These are phyloP conservation scores for Dinomys branickii DNA, from an alignment of 2,113 vertebrate genomes.

Conservation along the genomic window DNA sequence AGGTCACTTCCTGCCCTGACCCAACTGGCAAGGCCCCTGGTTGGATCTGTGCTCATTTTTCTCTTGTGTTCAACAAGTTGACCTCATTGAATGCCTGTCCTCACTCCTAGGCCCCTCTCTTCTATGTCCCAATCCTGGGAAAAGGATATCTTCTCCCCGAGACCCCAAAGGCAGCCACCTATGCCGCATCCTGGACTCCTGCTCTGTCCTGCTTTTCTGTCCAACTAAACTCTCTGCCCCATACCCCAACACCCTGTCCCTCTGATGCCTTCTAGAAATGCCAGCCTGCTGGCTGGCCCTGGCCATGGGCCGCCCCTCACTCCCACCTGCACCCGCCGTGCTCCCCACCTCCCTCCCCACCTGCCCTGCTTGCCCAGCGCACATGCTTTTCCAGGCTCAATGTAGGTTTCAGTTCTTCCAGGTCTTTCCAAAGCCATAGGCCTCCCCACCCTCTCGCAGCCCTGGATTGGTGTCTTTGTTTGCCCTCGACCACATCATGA, in stretches of 20 bases:
- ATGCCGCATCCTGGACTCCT: background rate
- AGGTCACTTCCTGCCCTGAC: fast-evolving
- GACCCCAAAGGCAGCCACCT: background rate
- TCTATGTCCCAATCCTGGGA: background rate
- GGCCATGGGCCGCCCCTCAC: background rate
- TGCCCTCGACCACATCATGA: background rate
- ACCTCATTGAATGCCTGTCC: background rate
- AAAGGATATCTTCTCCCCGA: background rate
- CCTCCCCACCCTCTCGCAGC: background rate
- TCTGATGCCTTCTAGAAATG: background rate
- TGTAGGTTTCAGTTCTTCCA: background rate
- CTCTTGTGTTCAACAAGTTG: background rate
- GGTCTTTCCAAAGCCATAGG: background rate
- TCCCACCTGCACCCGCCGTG: background rate
- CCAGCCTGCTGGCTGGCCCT: background rate
- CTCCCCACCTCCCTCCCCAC: background rate
- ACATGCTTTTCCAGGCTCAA: background rate
- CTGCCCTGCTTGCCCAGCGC: no score
- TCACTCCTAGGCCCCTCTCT: background rate
- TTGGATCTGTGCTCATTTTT: background rate
- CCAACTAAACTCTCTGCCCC: background rate
- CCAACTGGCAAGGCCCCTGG: background rate
- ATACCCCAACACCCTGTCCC: fast-evolving
- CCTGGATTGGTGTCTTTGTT: background rate
- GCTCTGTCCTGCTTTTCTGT: background rate